phyloP scores from a whole-genome alignment of 2,113 vertebrate species.

The Eretmochelys imbricata region DNA sequence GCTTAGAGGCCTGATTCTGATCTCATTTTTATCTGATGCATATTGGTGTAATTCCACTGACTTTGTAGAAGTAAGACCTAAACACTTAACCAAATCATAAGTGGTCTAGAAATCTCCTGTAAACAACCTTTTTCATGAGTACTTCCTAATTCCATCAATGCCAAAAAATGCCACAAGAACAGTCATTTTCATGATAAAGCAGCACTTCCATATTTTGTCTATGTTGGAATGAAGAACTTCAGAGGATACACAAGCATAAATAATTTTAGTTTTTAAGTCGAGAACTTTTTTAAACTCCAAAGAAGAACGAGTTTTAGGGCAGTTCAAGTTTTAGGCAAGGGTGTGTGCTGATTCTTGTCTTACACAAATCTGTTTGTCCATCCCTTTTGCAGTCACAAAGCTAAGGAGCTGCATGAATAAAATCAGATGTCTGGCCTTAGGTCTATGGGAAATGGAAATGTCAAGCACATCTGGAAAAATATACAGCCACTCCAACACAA shows the following conservation, averaged over 20 bases:
- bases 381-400: conserved; percentile 10
- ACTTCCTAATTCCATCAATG: conserved; percentile 14
- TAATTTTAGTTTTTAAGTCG: conserved; percentile 1
- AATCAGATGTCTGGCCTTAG: neutral
- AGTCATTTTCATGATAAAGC: conserved; percentile 11
- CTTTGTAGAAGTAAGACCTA: neutral
- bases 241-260: conserved; percentile 7
- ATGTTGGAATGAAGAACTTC: conserved; percentile 1
- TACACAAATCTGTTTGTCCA: conserved; percentile 3
- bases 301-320: neutral
- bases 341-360: neutral
- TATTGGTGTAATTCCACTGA: neutral
- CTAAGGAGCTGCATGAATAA: neutral
- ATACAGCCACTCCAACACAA: neutral
- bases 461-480: neutral
- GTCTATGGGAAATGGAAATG: conserved; percentile 16
- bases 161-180: conserved; percentile 16
- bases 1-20: neutral
- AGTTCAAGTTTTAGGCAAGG: neutral
- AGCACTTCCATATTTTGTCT: neutral
- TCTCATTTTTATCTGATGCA: neutral
- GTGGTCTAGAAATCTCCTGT: conserved; percentile 24
- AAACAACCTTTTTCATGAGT: conserved; percentile 9
- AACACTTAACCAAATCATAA: neutral
- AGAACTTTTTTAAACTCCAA: neutral